These are phyloP conservation scores for Meriones psammophilus DNA, from an alignment of 2,797 vertebrate species.

Conservation along the genomic window DNA sequence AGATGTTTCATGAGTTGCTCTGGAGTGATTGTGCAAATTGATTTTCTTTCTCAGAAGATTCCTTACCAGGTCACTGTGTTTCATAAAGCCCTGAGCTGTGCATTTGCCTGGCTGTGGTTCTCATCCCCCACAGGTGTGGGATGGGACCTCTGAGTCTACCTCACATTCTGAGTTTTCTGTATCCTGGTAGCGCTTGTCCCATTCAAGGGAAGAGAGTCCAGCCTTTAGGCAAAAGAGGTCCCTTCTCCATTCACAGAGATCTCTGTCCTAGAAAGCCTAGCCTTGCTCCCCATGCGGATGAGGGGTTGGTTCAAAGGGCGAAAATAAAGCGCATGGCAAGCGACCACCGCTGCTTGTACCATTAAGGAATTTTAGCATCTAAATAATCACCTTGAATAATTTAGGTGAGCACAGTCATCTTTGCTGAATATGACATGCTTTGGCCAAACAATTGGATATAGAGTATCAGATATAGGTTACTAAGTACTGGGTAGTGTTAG, in stretches of 20 bases:
- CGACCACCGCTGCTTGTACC: too few relatives aligned
- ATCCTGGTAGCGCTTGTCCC: not conserved
- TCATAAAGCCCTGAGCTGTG: not conserved
- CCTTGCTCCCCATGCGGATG: not conserved
- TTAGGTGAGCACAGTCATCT: not conserved
- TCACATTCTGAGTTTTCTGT: not conserved
- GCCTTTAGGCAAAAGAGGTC: not conserved
- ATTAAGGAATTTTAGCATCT: not conserved
- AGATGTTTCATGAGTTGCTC: not conserved
- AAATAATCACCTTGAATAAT: not conserved
- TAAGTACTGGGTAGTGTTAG: not conserved
- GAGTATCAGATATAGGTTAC: not conserved
- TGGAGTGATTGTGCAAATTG: slow-evolving; percentile 6
- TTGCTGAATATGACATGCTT: not conserved
- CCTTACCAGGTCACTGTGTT: not conserved
- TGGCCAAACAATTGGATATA: not conserved
- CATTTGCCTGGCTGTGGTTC: not conserved
- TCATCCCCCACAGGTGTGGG: not conserved
- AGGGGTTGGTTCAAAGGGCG: not conserved
- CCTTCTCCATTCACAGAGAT: too few relatives aligned
- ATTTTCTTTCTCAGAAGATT: not conserved
- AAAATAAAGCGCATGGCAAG: too few relatives aligned
- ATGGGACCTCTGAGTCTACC: not conserved
- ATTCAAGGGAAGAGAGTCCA: not conserved
- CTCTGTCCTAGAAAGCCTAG: not conserved